Base-by-base conservation (phyloP, 2,888 invertebrate species). In the Scelioninae gen. 1 region DNA sequence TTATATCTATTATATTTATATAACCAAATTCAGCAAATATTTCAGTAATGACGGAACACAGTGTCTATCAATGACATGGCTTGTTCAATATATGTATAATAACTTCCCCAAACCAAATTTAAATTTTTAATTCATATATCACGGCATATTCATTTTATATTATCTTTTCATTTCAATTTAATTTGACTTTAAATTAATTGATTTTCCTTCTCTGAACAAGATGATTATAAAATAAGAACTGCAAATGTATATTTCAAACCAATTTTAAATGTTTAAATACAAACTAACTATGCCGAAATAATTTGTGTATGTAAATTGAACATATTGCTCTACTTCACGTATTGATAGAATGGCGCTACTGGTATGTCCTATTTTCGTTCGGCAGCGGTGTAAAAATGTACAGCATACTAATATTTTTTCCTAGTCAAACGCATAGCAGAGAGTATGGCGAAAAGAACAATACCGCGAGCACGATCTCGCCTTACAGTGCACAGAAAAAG, bases 401-500 rank as follows among this genome's bases (percentile, higher is more conserved):
- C 51, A 40, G 62, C 45, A 63, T 63, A 63, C 63, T 74, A 74
- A 74, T 74, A 74, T 53, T 65, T 13, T 79, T 84, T 81, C 76
- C 84, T 66, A 83, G 66, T 51, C 77, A 6, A 47, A 47, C 45
- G 45, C 15, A 9, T 6, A 9, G 45, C 5, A 11, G 38, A 31
- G 23, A 13, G 60, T 2, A 31, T 15, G 9, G 29, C 56, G 38
- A 38, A 53, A 62, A 34, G 49, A 34, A 71, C 60, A 83, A 84
- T 78, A 82, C 76, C 45, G 68, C 81, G 85, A 82, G 83, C 79
- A 81, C 81, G 84, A 81, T 72, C 51, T 76, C 60, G 58, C 65
- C 58, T 62, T 62, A 32, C 0, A 68, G 58, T n/a, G 5, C 13
- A 43, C 23, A 40, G 31, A 72, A 69, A 76, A 53, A 65, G 55